Conservation (phyloP, 2,888 invertebrate species). For the Seira musarum region DNA sequence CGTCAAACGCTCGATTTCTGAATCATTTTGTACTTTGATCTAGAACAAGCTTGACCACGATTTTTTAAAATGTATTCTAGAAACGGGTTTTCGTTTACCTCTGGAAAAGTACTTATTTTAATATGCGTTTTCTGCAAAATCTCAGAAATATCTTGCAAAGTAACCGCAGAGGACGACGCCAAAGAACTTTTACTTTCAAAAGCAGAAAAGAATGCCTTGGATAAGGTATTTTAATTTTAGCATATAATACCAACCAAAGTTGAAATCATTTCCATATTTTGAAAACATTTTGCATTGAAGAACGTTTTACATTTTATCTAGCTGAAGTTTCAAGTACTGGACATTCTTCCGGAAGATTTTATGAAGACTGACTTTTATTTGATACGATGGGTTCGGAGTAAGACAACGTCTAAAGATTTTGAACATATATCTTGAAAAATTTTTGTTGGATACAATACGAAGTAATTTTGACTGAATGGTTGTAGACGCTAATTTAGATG, state of each 20-base stretch:
- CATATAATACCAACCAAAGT: not conserved
- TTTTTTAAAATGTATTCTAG: too few relatives aligned
- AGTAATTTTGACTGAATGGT: not conserved
- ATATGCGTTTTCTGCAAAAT: too few relatives aligned
- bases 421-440: too few relatives aligned
- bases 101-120: too few relatives aligned
- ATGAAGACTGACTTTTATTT: constrained; percentile 39
- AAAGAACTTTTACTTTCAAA: not conserved
- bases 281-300: not conserved
- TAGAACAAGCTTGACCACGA: too few relatives aligned
- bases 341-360: constrained; percentile 16
- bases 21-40: too few relatives aligned
- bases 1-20: too few relatives aligned
- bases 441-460: too few relatives aligned
- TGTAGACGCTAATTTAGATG: constrained; percentile 21
- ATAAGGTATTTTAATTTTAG: constrained; percentile 14
- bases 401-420: too few relatives aligned
- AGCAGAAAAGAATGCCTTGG: constrained; percentile 8
- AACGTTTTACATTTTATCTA: too few relatives aligned
- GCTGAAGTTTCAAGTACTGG: constrained; percentile 21
- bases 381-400: constrained; percentile 33
- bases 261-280: not conserved
- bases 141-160: not conserved
- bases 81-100: too few relatives aligned
- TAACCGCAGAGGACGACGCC: not conserved